Conservation (phyloP, 2,888 invertebrate species). For the Lucinisca nassula region DNA sequence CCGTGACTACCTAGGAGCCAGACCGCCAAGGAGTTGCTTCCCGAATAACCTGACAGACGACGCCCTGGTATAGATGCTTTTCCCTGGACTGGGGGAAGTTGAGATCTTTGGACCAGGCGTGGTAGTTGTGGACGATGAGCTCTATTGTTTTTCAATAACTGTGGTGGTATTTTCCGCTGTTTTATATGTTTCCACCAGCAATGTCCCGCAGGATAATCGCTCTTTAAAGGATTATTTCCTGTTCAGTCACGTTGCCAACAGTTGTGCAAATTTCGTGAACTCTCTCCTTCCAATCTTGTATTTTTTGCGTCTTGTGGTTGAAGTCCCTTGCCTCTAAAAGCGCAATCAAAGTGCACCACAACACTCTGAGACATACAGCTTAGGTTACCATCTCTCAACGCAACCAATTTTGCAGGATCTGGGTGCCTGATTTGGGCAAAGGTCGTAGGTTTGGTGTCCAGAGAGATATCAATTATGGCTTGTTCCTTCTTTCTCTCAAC, state of each 20-base stretch:
- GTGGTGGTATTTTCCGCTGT: background rate
- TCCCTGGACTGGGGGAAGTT: background rate
- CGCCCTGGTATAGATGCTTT: conserved; percentile 3
- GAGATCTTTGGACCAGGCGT: background rate
- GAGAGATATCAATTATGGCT: background rate
- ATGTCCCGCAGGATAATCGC: conserved; percentile 8
- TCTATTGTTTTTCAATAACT: background rate
- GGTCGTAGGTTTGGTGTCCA: background rate
- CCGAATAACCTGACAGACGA: background rate
- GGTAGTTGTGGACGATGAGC: background rate
- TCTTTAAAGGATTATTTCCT: too few species aligned
- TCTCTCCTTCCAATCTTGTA: background rate
- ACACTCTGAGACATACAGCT: too few species aligned
- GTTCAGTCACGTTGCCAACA: too few species aligned
- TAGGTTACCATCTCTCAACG: background rate
- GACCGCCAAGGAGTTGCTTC: background rate
- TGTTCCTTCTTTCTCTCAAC: conserved; percentile 19
- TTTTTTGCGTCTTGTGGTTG: too few species aligned
- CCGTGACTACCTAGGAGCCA: background rate
- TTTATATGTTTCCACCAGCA: conserved; percentile 16
- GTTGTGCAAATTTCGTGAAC: too few species aligned
- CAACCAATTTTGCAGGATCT: background rate
- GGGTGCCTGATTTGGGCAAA: background rate
- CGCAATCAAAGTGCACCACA: background rate
- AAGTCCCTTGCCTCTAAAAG: background rate